These are phyloP conservation scores for Andrena flavipes DNA, from an alignment of 2,888 invertebrate species.

Conservation along the genomic window DNA sequence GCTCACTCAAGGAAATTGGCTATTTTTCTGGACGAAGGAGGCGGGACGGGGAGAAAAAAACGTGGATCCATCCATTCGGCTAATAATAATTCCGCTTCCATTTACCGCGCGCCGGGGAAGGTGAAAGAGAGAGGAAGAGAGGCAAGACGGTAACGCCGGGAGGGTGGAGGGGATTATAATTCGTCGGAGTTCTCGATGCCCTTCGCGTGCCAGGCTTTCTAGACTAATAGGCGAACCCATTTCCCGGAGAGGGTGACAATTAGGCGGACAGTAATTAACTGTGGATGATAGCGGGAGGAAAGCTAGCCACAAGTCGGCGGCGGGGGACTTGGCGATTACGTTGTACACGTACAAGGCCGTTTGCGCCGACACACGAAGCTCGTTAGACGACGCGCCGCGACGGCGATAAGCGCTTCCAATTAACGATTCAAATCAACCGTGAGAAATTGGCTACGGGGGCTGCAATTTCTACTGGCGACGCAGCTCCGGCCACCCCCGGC, in stretches of 20 bases:
- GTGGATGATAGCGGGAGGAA: slow-evolving; percentile 56
- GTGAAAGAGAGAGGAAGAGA: not conserved
- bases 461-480: slow-evolving; percentile 37
- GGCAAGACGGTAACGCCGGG: not conserved
- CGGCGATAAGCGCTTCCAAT: slow-evolving; percentile 71
- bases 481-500: not conserved
- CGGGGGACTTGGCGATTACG: slow-evolving; percentile 54
- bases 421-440: slow-evolving; percentile 70
- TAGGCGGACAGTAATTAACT: slow-evolving; percentile 66
- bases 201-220: slow-evolving; percentile 25
- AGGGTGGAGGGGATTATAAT: not conserved
- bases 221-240: slow-evolving; percentile 52
- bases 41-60: not conserved
- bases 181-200: slow-evolving; percentile 6
- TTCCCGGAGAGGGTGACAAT: slow-evolving; percentile 65
- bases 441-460: slow-evolving; percentile 58
- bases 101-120: not conserved
- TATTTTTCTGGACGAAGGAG: slow-evolving; percentile 13
- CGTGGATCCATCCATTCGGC: not conserved
- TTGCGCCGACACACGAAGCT: slow-evolving; percentile 26
- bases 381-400: slow-evolving; percentile 47
- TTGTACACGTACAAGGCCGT: slow-evolving; percentile 40
- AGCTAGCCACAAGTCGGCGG: slow-evolving; percentile 32
- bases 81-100: slow-evolving; percentile 36
- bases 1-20: slow-evolving; percentile 49